Conservation (phyloP, 2,113 vertebrate genomes). For the Astur gentilis region DNA sequence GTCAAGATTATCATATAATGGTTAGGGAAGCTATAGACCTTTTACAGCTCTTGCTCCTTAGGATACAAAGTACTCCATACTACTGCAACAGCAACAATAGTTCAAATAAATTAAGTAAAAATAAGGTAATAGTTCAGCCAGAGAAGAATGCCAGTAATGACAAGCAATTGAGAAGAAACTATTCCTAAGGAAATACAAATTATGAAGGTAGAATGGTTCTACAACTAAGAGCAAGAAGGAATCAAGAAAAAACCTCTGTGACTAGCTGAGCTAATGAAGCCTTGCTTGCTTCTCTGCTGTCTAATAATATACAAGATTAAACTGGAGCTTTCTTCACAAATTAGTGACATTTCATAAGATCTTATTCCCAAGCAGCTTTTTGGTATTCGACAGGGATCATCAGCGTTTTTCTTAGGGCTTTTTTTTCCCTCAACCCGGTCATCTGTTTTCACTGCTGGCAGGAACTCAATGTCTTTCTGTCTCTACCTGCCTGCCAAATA, state of each 20-base stretch:
- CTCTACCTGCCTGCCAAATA: neutral
- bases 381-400: neutral
- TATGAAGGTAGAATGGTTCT: neutral
- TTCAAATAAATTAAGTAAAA: neutral
- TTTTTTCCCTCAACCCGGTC: neutral
- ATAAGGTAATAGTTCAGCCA: neutral
- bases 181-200: neutral
- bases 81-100: neutral
- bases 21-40: neutral
- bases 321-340: neutral
- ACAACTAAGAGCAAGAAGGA: neutral
- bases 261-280: neutral
- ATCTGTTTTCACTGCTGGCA: neutral
- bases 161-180: neutral
- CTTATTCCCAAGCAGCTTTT: neutral
- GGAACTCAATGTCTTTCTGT: neutral
- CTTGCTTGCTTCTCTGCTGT: neutral
- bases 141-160: neutral
- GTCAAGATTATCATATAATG: neutral
- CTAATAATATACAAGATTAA: neutral
- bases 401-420: neutral
- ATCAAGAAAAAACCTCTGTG: neutral
- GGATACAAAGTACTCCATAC: neutral
- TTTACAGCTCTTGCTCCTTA: neutral
- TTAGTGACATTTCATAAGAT: neutral